A percentile compares a stretch with the other conserved stretches of the same genome.
Evolutionary conservation across 1,140 invertebrate genomes (phyloP).

Genomic region (Brachionus asplanchnoidis): DNA sequence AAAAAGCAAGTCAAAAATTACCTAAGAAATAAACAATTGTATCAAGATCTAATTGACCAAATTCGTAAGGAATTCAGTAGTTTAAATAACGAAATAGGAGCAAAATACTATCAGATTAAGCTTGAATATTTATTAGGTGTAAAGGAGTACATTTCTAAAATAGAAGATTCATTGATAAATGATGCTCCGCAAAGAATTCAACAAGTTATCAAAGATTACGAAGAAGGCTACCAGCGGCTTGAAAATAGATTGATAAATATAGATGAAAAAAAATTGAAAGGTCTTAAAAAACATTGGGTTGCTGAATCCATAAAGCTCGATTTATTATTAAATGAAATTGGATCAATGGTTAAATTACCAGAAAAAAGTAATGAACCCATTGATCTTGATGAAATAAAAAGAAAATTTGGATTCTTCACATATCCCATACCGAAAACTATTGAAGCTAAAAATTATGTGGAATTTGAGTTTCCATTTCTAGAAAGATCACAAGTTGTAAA

Average conservation of each 20-base stretch:
- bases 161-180: neutral
- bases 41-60: neutral
- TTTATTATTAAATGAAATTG: neutral
- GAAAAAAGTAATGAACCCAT: neutral
- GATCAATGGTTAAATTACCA: neutral
- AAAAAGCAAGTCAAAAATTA: neutral
- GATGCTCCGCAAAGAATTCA: neutral
- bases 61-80: neutral
- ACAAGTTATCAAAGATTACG: neutral
- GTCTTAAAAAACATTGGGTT: neutral
- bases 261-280: neutral
- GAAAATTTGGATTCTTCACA: neutral
- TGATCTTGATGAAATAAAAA: neutral
- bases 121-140: neutral
- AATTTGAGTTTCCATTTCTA: neutral
- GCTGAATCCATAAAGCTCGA: neutral
- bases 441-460: neutral
- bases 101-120: neutral
- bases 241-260: neutral
- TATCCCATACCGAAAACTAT: neutral
- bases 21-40: neutral
- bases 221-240: neutral
- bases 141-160: neutral
- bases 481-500: neutral
- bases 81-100: neutral